phyloP scores from a whole-genome alignment of 1,140 invertebrate genomes.

The Danaus plexippus region DNA sequence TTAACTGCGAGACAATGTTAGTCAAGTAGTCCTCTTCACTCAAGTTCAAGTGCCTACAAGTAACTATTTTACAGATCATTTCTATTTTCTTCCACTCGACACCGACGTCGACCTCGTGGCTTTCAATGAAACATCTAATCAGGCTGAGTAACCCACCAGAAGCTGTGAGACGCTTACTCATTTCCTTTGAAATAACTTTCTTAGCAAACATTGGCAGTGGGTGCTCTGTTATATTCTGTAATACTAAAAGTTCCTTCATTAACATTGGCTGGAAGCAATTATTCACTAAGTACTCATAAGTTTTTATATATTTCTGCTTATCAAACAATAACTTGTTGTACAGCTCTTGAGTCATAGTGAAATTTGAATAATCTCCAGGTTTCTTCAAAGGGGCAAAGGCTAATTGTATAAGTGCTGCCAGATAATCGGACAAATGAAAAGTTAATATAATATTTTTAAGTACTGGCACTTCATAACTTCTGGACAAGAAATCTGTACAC shows the following conservation, averaged over 20 bases:
- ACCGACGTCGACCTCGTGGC: slow-evolving; percentile 69
- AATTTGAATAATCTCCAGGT: slow-evolving; percentile 63
- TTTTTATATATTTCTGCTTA: slow-evolving; percentile 67
- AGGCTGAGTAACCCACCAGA: slow-evolving; percentile 75
- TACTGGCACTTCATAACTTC: slow-evolving; percentile 47
- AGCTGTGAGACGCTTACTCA: slow-evolving; percentile 73
- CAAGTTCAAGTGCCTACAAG: slow-evolving; percentile 68
- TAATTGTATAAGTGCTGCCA: slow-evolving; percentile 80
- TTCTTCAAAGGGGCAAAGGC: slow-evolving; percentile 76
- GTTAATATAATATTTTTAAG: slow-evolving; percentile 66
- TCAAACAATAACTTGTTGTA: slow-evolving; percentile 71
- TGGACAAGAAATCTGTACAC: slow-evolving; percentile 50
- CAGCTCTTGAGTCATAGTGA: slow-evolving; percentile 70
- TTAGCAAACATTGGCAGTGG: slow-evolving; percentile 77
- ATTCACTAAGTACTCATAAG: slow-evolving; percentile 71
- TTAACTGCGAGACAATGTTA: slow-evolving; percentile 70
- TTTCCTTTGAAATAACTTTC: slow-evolving; percentile 72
- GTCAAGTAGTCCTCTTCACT: slow-evolving; percentile 71
- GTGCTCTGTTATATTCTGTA: slow-evolving; percentile 73
- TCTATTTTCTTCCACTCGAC: slow-evolving; percentile 78
- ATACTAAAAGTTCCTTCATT: slow-evolving; percentile 79
- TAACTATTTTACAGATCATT: slow-evolving; percentile 76
- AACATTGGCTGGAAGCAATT: slow-evolving; percentile 74
- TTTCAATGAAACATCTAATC: slow-evolving; percentile 75
- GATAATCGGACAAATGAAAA: slow-evolving; percentile 69